These are phyloP conservation scores for Apeira syringaria DNA, from an alignment of 2,888 invertebrate species.

Conservation along the genomic window DNA sequence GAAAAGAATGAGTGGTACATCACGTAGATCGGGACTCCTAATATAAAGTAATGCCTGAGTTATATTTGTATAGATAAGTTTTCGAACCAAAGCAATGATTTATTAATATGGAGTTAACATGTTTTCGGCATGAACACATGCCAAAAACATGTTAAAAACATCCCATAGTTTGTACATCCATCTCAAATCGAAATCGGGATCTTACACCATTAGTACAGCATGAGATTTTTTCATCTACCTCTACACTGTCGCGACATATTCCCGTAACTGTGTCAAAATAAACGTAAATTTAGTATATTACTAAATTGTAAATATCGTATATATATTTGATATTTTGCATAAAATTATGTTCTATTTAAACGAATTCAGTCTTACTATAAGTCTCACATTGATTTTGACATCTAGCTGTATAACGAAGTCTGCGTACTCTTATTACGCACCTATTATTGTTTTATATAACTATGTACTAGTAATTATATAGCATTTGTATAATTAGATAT, in stretches of 20 bases:
- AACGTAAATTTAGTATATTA: constrained; percentile 80
- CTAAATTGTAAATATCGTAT: constrained; percentile 78
- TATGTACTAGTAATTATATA: constrained; percentile 28
- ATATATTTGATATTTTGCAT: constrained; percentile 58
- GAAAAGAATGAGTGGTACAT: too few relatives aligned
- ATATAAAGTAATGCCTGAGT: too few relatives aligned
- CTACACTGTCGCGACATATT: constrained; percentile 39
- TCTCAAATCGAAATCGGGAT: too few relatives aligned
- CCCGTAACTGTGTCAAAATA: constrained; percentile 67
- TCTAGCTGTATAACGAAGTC: constrained; percentile 61
- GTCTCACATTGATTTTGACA: constrained; percentile 55
- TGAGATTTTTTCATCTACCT: too few relatives aligned
- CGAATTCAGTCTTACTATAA: constrained; percentile 58
- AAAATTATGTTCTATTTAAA: constrained; percentile 61
- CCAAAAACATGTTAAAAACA: too few relatives aligned
- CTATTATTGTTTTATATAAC: constrained; percentile 27
- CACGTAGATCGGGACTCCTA: too few relatives aligned
- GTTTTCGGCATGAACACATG: too few relatives aligned
- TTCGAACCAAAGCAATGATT: too few relatives aligned
- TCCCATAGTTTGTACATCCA: too few relatives aligned
- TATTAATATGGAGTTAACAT: too few relatives aligned
- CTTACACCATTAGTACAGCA: too few relatives aligned
- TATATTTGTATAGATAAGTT: too few relatives aligned
- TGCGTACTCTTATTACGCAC: constrained; percentile 49
- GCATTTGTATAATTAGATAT: constrained; percentile 33